These are phyloP conservation scores for Oxytorus armatus DNA, from an alignment of 2,888 invertebrate species.

Conservation along the genomic window DNA sequence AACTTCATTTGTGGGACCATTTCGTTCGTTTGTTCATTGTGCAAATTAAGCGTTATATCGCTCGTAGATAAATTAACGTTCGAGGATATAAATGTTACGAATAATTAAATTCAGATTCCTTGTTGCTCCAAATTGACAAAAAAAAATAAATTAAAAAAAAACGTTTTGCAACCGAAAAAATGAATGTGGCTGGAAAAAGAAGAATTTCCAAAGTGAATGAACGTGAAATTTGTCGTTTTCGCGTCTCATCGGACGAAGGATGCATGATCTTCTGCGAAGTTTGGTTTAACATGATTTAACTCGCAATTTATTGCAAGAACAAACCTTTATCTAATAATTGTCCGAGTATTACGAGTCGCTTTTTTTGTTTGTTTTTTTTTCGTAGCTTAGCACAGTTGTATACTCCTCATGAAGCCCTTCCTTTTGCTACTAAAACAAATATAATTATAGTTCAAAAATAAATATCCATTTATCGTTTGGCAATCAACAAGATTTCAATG, in stretches of 20 bases:
- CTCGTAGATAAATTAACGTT: conserved; percentile 12
- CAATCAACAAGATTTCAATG: conserved; percentile 60
- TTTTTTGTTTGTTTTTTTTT: conserved; percentile 11
- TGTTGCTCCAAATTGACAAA: not conserved
- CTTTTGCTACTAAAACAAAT: conserved; percentile 58
- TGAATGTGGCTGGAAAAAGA: conserved; percentile 2
- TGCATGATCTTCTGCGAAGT: conserved; percentile 39
- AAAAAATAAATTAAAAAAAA: not conserved
- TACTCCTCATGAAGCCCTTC: conserved; percentile 44
- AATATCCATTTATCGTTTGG: conserved; percentile 44
- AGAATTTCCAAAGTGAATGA: conserved; percentile 2
- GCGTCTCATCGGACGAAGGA: conserved; percentile 23
- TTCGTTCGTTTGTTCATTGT: conserved; percentile 34
- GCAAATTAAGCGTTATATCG: conserved; percentile 6
- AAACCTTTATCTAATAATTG: conserved; percentile 22
- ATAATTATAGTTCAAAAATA: conserved; percentile 21
- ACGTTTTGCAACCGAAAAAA: conserved; percentile 29
- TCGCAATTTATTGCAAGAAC: conserved; percentile 23
- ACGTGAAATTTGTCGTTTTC: conserved; percentile 27
- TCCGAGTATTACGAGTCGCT: conserved; percentile 14
- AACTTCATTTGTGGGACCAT: conserved; percentile 59
- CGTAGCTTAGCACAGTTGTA: conserved; percentile 30
- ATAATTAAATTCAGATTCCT: conserved; percentile 29
- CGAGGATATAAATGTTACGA: not conserved
- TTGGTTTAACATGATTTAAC: conserved; percentile 33